These are phyloP conservation scores for Corticium candelabrum DNA, from an alignment of 37 sponge, comb jelly and placozoan species.

Conservation along the genomic window DNA sequence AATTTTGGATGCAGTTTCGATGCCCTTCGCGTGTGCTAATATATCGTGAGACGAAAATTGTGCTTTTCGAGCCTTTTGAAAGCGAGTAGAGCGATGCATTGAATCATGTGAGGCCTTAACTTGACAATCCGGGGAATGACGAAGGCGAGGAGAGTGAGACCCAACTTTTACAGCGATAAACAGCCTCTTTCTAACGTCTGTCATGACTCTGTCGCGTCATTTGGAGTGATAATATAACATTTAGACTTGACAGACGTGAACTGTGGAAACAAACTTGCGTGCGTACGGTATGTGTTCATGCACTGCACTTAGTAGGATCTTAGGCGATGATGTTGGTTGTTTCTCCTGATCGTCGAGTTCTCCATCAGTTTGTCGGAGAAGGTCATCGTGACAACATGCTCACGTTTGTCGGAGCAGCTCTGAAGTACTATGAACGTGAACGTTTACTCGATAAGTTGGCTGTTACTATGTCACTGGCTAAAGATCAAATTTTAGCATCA, in stretches of 20 bases:
- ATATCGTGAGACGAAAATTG: slow-evolving; percentile 57
- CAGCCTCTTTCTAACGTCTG: slow-evolving; percentile 94
- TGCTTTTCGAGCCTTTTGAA: too few relatives aligned
- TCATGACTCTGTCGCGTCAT: slow-evolving; percentile 63
- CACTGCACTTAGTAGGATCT: too few relatives aligned
- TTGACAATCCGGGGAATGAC: too few relatives aligned
- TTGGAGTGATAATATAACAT: slow-evolving; percentile 53
- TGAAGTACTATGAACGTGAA: slow-evolving; percentile 35
- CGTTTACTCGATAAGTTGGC: slow-evolving; percentile 9
- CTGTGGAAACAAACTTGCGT: slow-evolving; percentile 48
- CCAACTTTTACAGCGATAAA: slow-evolving; percentile 47
- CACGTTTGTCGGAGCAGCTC: slow-evolving; percentile 31
- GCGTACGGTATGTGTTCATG: too few relatives aligned
- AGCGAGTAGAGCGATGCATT: too few relatives aligned
- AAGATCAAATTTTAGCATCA: not conserved
- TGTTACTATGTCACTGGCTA: slow-evolving; percentile 5
- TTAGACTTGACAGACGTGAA: slow-evolving; percentile 73
- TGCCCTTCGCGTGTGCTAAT: not conserved
- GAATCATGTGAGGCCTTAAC: too few relatives aligned
- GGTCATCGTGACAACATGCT: slow-evolving; percentile 40
- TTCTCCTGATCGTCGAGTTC: slow-evolving; percentile 37
- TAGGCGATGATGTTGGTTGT: slow-evolving; percentile 80
- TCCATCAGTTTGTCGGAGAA: slow-evolving; percentile 66
- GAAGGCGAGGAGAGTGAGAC: too few relatives aligned
- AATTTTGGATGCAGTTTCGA: not conserved